Percentiles rank a stretch among this genome's conserved stretches.
phyloP scores from a whole-genome alignment of 2,888 invertebrate genomes.

The Perizoma affinitatum region DNA sequence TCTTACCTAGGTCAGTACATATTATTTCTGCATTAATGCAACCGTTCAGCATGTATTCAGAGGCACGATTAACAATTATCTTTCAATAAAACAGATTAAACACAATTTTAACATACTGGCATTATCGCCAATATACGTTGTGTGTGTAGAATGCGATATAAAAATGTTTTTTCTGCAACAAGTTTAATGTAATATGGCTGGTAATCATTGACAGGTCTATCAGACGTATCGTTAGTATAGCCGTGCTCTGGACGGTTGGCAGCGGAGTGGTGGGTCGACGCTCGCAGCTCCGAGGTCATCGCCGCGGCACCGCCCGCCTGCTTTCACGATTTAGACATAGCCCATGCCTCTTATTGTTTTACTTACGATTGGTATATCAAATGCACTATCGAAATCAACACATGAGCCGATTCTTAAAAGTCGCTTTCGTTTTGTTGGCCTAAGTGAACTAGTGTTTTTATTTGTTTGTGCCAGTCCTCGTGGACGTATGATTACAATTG shows the following conservation, averaged over 20 bases:
- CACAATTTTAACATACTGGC: too few species aligned
- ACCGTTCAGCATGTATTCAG: not conserved
- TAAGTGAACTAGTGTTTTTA: too few species aligned
- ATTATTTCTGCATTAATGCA: slow-evolving; percentile 8
- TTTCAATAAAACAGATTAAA: too few species aligned
- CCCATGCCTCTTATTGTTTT: slow-evolving; percentile 6
- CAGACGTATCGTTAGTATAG: slow-evolving; percentile 41
- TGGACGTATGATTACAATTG: too few species aligned
- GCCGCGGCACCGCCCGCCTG: slow-evolving; percentile 57
- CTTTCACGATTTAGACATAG: slow-evolving; percentile 53
- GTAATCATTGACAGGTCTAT: slow-evolving; percentile 44
- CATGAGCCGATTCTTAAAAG: too few species aligned
- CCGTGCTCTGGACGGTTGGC: slow-evolving; percentile 38
- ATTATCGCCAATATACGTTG: too few species aligned
- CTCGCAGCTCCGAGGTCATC: slow-evolving; percentile 72
- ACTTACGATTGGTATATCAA: not conserved
- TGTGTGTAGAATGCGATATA: not conserved
- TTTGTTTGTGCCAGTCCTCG: too few species aligned
- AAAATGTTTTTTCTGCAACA: slow-evolving; percentile 10
- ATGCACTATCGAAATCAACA: not conserved
- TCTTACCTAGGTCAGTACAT: slow-evolving; percentile 9
- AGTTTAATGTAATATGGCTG: slow-evolving; percentile 19
- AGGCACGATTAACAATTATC: too few species aligned
- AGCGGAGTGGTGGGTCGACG: slow-evolving; percentile 66
- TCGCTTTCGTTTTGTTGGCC: too few species aligned